Percentiles rank a stretch among this genome's conserved stretches.
phyloP scores from a whole-genome alignment of 2,797 vertebrate species.

The Microchirus variegatus region DNA sequence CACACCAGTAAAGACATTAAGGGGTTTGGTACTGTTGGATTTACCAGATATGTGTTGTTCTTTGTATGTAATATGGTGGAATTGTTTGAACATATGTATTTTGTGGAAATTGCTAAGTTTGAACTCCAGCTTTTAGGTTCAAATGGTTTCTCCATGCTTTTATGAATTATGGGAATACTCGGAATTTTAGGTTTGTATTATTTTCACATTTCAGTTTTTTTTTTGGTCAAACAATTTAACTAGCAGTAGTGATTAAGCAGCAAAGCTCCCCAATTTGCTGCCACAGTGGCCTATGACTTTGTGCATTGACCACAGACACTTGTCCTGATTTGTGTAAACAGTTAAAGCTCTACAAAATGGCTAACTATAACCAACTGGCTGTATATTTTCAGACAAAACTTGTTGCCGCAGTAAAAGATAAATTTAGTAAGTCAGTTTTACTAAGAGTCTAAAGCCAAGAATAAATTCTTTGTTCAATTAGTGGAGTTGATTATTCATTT shows the following conservation, averaged over 20 bases:
- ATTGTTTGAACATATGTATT: too few relatives aligned
- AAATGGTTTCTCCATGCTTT: background rate
- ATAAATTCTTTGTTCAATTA: slow-evolving; percentile 77
- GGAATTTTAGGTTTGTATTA: background rate
- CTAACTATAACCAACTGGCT: background rate
- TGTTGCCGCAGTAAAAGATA: slow-evolving; percentile 7
- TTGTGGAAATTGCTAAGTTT: too few relatives aligned
- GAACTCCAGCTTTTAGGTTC: background rate
- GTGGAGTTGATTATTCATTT: slow-evolving; percentile 74
- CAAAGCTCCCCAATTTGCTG: background rate
- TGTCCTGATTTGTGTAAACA: background rate
- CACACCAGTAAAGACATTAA: slow-evolving; percentile 18
- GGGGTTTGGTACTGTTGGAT: slow-evolving; percentile 8
- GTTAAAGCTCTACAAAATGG: background rate
- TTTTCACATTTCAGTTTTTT: background rate
- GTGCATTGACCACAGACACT: background rate
- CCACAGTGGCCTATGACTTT: background rate
- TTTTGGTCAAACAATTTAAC: background rate
- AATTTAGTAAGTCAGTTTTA: slow-evolving; percentile 31
- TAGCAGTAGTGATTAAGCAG: background rate
- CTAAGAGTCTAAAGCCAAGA: slow-evolving; percentile 35
- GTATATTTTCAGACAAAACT: slow-evolving; percentile 15
- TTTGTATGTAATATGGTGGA: too few relatives aligned
- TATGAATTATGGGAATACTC: background rate
- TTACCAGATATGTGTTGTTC: too few relatives aligned